A percentile compares a stretch with the other conserved stretches of the same genome.
Conservation (phyloP, 2,797 vertebrate genomes). For the Philypnodon macrostomus region DNA sequence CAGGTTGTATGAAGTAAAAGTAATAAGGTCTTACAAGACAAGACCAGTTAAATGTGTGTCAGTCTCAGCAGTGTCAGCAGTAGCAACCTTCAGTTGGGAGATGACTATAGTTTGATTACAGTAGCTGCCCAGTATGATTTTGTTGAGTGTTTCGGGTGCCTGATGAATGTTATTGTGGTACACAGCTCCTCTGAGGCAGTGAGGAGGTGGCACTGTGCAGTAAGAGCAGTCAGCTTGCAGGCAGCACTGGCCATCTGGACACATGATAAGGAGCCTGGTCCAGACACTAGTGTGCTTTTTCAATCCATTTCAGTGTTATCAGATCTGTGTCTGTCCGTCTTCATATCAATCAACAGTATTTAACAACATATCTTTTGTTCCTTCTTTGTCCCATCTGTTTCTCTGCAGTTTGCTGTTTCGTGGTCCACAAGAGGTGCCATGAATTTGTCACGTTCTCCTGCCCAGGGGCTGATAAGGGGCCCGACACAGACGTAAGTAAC, state of each 20-base stretch:
- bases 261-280: constrained; percentile 41
- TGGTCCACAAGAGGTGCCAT: constrained; percentile 99
- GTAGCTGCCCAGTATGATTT: constrained; percentile 11
- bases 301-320: constrained; percentile 32
- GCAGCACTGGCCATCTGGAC: constrained; percentile 59
- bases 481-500: constrained; percentile 95
- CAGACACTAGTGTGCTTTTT: constrained; percentile 29
- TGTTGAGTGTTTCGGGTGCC: background rate
- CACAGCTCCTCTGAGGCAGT: constrained; percentile 37
- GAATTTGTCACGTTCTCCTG: constrained; percentile 96
- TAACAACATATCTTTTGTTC: constrained; percentile 26
- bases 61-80: too few relatives aligned
- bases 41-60: too few relatives aligned
- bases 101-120: too few relatives aligned
- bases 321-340: constrained; percentile 27
- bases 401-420: constrained; percentile 94
- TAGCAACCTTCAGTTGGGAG: too few relatives aligned
- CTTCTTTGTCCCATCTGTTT: background rate
- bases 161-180: background rate
- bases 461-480: constrained; percentile 95
- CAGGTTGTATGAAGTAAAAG: too few relatives aligned
- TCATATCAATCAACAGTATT: constrained; percentile 25
- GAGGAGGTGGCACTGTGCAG: constrained; percentile 52
- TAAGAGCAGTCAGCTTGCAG: constrained; percentile 56
- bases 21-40: too few relatives aligned